Percentiles rank a stretch among this genome's conserved stretches.
These are phyloP conservation scores for Drosophila chauvacae DNA, from an alignment of 1,140 invertebrate species.

Conservation along the genomic window DNA sequence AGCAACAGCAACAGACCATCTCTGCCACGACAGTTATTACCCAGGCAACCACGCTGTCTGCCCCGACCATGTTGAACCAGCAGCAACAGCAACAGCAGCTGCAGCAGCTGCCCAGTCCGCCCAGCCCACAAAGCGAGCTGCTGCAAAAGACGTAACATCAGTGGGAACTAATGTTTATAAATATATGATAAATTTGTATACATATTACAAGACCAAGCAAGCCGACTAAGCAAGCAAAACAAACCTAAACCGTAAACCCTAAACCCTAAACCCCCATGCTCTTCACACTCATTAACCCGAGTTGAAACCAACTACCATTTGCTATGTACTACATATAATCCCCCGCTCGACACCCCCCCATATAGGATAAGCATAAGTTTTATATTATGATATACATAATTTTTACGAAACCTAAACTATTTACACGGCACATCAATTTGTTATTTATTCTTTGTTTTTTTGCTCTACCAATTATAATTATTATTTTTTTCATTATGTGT, in stretches of 20 bases:
- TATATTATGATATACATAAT: slow-evolving; percentile 53
- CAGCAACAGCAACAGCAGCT: slow-evolving; percentile 58
- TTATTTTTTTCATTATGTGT: slow-evolving; percentile 43
- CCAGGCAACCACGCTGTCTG: slow-evolving; percentile 80
- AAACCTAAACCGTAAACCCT: slow-evolving; percentile 19
- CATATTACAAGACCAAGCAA: slow-evolving; percentile 80
- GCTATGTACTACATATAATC: slow-evolving; percentile 42
- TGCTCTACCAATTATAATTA: slow-evolving; percentile 42
- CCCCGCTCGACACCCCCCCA: slow-evolving; percentile 43
- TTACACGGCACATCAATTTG: slow-evolving; percentile 66
- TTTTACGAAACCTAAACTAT: slow-evolving; percentile 47
- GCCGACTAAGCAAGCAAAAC: slow-evolving; percentile 63
- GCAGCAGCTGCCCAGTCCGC: slow-evolving; percentile 71
- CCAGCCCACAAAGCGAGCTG: slow-evolving; percentile 82
- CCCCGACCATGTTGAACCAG: slow-evolving; percentile 78
- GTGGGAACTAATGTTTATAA: slow-evolving; percentile 85
- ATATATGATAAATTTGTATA: slow-evolving; percentile 84
- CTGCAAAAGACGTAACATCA: slow-evolving; percentile 85
- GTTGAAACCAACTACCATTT: slow-evolving; percentile 44
- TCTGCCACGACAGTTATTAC: slow-evolving; percentile 84
- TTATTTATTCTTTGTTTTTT: slow-evolving; percentile 78
- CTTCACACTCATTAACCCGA: slow-evolving; percentile 25
- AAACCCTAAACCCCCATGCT: slow-evolving; percentile 12
- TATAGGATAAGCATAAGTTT: slow-evolving; percentile 61
- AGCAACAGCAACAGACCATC: slow-evolving; percentile 83